Evolutionary conservation across 2,113 vertebrate genomes (phyloP), one percentile per base, ranked within the genome.

Genomic region (Pyrgilauda ruficollis): DNA sequence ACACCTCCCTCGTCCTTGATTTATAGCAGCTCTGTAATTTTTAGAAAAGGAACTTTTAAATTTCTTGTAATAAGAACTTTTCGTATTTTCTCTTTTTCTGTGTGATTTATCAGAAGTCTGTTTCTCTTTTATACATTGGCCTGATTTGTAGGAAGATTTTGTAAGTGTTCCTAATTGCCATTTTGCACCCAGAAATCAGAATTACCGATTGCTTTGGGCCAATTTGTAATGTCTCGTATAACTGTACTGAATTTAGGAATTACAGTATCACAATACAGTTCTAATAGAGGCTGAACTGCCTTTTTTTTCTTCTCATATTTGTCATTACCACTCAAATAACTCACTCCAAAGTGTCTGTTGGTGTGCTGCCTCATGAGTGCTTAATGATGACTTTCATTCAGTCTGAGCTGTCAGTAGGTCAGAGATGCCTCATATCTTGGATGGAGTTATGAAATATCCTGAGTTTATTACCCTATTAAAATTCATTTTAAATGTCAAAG

Each of bases 401-500:
- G 74, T 11, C 17, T 94, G 59, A 94, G 68, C 62, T 95, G 73
- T 68, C 72, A 72, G 76, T 70, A 81, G 70, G 89, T 94, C 86
- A 90, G 66, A 87, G 78, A 89, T 87, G 66, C 61, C 27, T 69
- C 49, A 5, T 82, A 41, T 82, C 88, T 84, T 73, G 85, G 68
- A 95, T 59, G 66, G 39, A 87, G 74, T 93, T 92, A 76, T 80
- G 91, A 80, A 96, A 94, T 85, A 96, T 92, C 64, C 87, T 33
- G 35, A 94, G 62, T 87, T 92, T 75, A 89, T 97, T 90, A 84
- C 62, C 52, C 96, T 81, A 94, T 95, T 95, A 96, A 96, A 94
- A 89, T 90, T 96, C 21, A 74, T 80, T 97, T 95, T 87, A 97
- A 96, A 97, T 97, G 95, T 95, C 96, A 95, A 81, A 53, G 74